Evolutionary conservation across 2,888 invertebrate species (phyloP).

Genomic region (Trissoscelio sp.): DNA sequence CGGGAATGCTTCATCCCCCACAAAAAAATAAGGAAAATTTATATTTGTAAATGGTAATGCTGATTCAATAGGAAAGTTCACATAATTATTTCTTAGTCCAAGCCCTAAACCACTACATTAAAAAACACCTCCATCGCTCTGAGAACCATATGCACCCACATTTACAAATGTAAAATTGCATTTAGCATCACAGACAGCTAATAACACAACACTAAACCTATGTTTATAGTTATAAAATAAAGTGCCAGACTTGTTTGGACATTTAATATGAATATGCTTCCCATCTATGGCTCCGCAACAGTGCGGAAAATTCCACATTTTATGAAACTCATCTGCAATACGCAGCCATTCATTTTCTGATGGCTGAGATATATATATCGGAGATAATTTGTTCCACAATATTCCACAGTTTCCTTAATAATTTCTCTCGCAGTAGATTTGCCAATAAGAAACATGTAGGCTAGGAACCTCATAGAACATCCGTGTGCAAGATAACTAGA

Average conservation of each 20-base stretch:
- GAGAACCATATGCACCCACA: too few relatives aligned
- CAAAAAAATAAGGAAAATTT: not conserved
- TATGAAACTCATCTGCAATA: slow-evolving; percentile 39
- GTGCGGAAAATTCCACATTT: slow-evolving; percentile 62
- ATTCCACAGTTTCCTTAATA: slow-evolving; percentile 54
- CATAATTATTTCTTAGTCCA: too few relatives aligned
- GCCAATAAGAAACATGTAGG: slow-evolving; percentile 46
- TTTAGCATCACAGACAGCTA: too few relatives aligned
- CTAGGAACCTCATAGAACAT: not conserved
- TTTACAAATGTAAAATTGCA: too few relatives aligned
- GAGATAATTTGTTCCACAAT: slow-evolving; percentile 36
- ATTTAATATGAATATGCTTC: too few relatives aligned
- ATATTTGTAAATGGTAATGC: not conserved
- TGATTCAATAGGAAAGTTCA: not conserved
- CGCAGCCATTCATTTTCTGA: slow-evolving; percentile 35
- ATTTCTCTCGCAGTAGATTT: slow-evolving; percentile 45
- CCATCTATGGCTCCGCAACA: slow-evolving; percentile 51
- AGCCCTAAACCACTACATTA: not conserved
- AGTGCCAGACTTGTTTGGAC: too few relatives aligned
- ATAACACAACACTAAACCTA: too few relatives aligned
- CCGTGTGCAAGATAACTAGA: slow-evolving; percentile 36
- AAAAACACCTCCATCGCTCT: not conserved
- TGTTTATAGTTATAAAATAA: too few relatives aligned
- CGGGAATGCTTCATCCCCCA: not conserved
- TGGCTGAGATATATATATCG: slow-evolving; percentile 38